Evolutionary conservation across 2,113 vertebrate genomes (phyloP).

Genomic region (Sylvietta virens): DNA sequence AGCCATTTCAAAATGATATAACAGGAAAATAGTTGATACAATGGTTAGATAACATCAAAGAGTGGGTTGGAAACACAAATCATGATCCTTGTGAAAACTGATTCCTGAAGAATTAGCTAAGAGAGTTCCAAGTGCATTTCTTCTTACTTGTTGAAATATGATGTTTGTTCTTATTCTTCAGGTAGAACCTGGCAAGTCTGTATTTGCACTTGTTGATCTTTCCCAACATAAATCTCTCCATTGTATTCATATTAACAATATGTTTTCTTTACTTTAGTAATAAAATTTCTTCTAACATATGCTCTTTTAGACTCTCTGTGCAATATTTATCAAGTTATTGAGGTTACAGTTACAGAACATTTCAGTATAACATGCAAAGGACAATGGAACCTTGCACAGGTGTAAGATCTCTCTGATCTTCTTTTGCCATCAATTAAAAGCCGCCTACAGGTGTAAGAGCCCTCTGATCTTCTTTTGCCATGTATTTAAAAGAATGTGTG

Average conservation of each 20-base stretch:
- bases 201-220: slow-evolving; percentile 63
- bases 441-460: not conserved
- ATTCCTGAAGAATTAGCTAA: slow-evolving; percentile 40
- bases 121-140: slow-evolving; percentile 36
- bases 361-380: not conserved
- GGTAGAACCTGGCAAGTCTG: not conserved
- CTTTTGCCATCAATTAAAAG: slow-evolving; percentile 16
- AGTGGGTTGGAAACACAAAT: slow-evolving; percentile 33
- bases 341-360: not conserved
- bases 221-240: slow-evolving; percentile 56
- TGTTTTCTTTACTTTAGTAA: slow-evolving; percentile 22
- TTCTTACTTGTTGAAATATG: slow-evolving; percentile 32
- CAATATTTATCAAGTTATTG: not conserved
- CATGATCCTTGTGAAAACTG: slow-evolving; percentile 49
- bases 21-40: slow-evolving; percentile 44
- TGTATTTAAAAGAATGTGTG: not conserved
- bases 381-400: not conserved
- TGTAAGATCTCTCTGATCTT: slow-evolving; percentile 44
- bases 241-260: slow-evolving; percentile 24
- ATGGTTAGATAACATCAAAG: slow-evolving; percentile 55
- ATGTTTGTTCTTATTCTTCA: slow-evolving; percentile 25
- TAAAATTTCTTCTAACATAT: not conserved
- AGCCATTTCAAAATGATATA: slow-evolving; percentile 13
- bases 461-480: not conserved
- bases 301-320: not conserved